Evolutionary conservation across 2,113 vertebrate genomes (phyloP).

Genomic region (Pelobates fuscus): DNA sequence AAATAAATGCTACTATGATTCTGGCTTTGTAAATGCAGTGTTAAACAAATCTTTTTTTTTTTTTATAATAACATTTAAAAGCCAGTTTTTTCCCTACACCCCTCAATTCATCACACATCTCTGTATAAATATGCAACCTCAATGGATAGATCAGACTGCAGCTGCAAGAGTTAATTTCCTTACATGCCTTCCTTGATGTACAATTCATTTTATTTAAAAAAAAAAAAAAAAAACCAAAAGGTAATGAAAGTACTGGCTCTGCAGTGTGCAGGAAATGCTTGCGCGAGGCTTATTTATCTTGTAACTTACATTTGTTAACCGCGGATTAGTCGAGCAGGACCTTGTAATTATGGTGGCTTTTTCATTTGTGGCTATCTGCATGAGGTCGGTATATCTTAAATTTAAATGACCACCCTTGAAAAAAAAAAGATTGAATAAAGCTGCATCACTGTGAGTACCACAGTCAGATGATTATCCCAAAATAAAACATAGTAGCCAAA

Average conservation of each 20-base stretch:
- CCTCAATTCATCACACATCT: too few relatives aligned
- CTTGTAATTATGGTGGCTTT: slow-evolving; percentile 72
- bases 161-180: slow-evolving; percentile 44
- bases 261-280: slow-evolving; percentile 64
- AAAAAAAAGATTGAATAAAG: slow-evolving; percentile 59
- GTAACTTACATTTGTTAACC: slow-evolving; percentile 70
- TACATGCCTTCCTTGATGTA: not conserved
- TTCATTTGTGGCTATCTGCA: slow-evolving; percentile 71
- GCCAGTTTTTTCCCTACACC: too few relatives aligned
- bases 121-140: too few relatives aligned
- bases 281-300: slow-evolving; percentile 64
- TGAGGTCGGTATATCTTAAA: slow-evolving; percentile 72
- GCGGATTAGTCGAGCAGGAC: slow-evolving; percentile 65
- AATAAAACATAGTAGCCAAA: slow-evolving; percentile 61
- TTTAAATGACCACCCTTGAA: slow-evolving; percentile 75
- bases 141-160: not conserved
- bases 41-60: too few relatives aligned
- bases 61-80: too few relatives aligned
- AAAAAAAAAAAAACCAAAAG: too few relatives aligned
- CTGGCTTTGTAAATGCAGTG: too few relatives aligned
- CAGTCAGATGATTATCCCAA: slow-evolving; percentile 64
- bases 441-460: slow-evolving; percentile 65
- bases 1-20: too few relatives aligned
- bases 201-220: slow-evolving; percentile 21
- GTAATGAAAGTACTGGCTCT: slow-evolving; percentile 55